phyloP scores from a whole-genome alignment of 2,113 vertebrate species.

The Brachypodius melanocephalos region DNA sequence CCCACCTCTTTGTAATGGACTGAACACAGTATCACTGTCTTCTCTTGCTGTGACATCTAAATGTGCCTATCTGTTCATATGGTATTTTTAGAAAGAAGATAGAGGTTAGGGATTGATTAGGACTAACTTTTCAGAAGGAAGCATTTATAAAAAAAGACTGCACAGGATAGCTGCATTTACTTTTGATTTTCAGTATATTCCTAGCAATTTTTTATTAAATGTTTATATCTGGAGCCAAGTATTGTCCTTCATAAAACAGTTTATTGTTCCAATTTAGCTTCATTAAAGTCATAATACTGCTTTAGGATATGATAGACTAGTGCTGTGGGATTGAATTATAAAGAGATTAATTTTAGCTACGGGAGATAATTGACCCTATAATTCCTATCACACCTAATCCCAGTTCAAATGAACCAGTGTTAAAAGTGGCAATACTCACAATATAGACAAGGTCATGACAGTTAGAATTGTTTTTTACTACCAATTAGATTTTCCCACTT shows the following conservation, averaged over 20 bases:
- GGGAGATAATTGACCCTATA: slow-evolving; percentile 50
- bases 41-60: not conserved
- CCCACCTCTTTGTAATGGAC: not conserved
- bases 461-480: slow-evolving; percentile 43
- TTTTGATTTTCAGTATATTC: slow-evolving; percentile 1
- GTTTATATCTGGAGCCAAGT: slow-evolving; percentile 4
- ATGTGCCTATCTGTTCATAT: not conserved
- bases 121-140: not conserved
- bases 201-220: not conserved
- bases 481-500: slow-evolving; percentile 47
- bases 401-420: slow-evolving; percentile 45
- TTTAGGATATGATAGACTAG: slow-evolving; percentile 32
- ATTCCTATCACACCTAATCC: slow-evolving; percentile 54
- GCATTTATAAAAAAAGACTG: not conserved
- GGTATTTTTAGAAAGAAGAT: not conserved
- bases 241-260: slow-evolving; percentile 37
- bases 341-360: slow-evolving; percentile 55
- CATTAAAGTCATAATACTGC: slow-evolving; percentile 39
- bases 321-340: slow-evolving; percentile 49
- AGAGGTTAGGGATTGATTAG: not conserved
- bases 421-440: slow-evolving; percentile 38
- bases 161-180: not conserved
- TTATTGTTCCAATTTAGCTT: slow-evolving; percentile 50
- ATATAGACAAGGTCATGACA: slow-evolving; percentile 47
- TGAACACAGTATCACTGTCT: not conserved